These are phyloP conservation scores for Philopotamus ludificatus DNA, from an alignment of 1,140 invertebrate genomes.

Conservation along the genomic window DNA sequence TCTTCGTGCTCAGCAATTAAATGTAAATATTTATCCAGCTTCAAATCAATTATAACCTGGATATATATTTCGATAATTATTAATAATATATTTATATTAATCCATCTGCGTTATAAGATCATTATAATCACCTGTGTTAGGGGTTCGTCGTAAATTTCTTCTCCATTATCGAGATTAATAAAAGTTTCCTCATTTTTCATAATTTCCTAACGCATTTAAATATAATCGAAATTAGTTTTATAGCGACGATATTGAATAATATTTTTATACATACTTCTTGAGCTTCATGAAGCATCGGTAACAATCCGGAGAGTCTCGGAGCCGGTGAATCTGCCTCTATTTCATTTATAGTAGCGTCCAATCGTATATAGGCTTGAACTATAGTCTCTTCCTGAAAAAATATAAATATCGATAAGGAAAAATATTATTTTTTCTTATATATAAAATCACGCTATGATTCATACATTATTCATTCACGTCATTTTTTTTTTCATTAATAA, in stretches of 20 bases:
- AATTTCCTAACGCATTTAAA: slow-evolving; percentile 30
- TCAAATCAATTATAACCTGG: slow-evolving; percentile 35
- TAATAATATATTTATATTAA: no score
- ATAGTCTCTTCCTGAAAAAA: slow-evolving; percentile 36
- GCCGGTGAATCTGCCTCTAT: slow-evolving; percentile 25
- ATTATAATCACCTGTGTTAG: slow-evolving; percentile 18
- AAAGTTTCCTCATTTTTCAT: slow-evolving; percentile 11
- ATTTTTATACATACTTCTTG: no score
- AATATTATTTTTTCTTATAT: no score
- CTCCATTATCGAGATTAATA: neutral
- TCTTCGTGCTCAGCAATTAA: slow-evolving; percentile 36
- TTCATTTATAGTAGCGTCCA: slow-evolving; percentile 25
- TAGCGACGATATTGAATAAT: no score
- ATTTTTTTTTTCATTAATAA: no score
- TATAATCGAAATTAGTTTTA: no score
- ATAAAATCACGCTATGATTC: no score
- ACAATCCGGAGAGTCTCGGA: slow-evolving; percentile 19
- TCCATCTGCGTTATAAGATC: no score
- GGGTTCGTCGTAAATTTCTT: slow-evolving; percentile 16
- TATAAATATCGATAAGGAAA: neutral
- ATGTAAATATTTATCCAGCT: slow-evolving; percentile 26
- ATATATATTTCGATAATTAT: no score
- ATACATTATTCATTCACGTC: no score
- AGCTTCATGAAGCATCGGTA: slow-evolving; percentile 21
- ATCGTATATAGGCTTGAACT: slow-evolving; percentile 30